Evolutionary conservation across 2,888 invertebrate species (phyloP), one percentile per base, ranked within the genome.

Genomic region (Ditula angustiorana): DNA sequence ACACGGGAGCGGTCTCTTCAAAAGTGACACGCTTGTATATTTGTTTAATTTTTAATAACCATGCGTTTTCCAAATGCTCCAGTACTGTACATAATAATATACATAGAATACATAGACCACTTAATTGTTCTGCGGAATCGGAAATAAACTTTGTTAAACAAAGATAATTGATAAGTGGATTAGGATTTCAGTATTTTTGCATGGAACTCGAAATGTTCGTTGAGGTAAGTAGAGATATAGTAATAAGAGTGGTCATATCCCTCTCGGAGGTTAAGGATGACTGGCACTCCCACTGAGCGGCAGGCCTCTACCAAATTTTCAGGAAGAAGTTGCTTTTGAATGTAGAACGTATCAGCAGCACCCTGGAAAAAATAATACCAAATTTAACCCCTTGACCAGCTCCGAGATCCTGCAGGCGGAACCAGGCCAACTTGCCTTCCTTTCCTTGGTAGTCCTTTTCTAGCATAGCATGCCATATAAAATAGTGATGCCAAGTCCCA

Each of bases 201-300:
- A 86, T 99, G 99, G 86, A 98, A 98, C 63, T 94, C 95, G 67
- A 99, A 95, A 82, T 99, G 99, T 81, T 99, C 98, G 44, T 95
- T 97, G 58, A 99, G 96, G 85, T 97, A 99, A 0, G 97, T 95
- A 0, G 98, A 94, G 70, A 99, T 96, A 81, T 98, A 99, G 81
- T 95, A 99, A 81, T 99, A 99, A 50, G 97, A 96, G 88, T 99
- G 99, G 85, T 99, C 98, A 81, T 99, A 99, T 13, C 96, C 98
- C 70, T 96, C 96, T 8, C 97, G 94, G 78, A 95, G 91, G 72
- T 96, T 95, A 13, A 96, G 90, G 58, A 96, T 94, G 0, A 96
- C 94, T 11, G 95, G 95, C 16, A 97, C 91, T 59, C 95, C 95
- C 13, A 94, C 95, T 66, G 95, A 94, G 49, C 95, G 94, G 76